Conservation (phyloP, 2,797 vertebrate species). For the Crocidura indochinensis region DNA sequence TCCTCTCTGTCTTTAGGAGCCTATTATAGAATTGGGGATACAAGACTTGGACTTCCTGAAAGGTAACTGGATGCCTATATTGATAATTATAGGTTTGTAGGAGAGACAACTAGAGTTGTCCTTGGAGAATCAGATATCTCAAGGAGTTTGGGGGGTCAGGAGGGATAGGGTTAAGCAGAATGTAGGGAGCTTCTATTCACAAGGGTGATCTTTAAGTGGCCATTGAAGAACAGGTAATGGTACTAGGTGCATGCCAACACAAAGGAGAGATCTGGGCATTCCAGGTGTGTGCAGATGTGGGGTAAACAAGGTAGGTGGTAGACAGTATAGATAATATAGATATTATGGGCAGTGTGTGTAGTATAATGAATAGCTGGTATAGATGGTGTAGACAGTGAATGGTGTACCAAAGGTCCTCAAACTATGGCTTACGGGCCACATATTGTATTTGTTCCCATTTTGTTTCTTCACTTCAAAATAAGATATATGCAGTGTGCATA, state of each 20-base stretch:
- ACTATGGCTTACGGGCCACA: no score
- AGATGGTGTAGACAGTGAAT: no score
- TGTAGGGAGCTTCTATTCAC: background rate
- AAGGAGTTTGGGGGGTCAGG: background rate
- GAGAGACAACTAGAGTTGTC: background rate
- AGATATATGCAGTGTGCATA: no score
- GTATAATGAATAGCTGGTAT: no score
- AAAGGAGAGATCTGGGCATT: background rate
- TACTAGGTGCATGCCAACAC: background rate
- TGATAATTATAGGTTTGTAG: background rate
- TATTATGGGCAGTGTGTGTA: background rate
- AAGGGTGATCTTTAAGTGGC: background rate
- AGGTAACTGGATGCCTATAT: conserved; percentile 5
- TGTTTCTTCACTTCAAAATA: no score
- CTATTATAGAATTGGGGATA: background rate
- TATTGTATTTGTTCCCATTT: no score
- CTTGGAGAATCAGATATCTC: conserved; percentile 29
- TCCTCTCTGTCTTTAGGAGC: background rate
- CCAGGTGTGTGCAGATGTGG: background rate
- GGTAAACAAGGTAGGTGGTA: background rate
- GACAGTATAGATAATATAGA: background rate
- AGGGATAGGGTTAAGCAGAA: background rate
- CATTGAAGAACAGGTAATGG: background rate
- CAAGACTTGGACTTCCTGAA: background rate
- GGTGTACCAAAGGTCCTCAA: no score